These are phyloP conservation scores for Cirrhinus mrigala DNA, from an alignment of 2,797 vertebrate genomes.

Conservation along the genomic window DNA sequence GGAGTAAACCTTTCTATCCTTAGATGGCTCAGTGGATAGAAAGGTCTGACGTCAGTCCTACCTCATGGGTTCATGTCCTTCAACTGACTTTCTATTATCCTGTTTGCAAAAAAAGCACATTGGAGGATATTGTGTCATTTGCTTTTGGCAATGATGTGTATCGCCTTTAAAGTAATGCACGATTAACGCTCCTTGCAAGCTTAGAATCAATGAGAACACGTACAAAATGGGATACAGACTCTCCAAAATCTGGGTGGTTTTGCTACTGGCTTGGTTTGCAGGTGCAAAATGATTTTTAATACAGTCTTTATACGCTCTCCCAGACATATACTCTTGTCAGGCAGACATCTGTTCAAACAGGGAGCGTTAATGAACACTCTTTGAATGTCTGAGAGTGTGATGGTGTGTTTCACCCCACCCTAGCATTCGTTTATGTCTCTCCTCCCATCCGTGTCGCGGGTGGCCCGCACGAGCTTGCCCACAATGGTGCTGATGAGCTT, in stretches of 20 bases:
- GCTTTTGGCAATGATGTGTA: constrained; percentile 21
- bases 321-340: constrained; percentile 64
- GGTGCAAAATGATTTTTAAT: constrained; percentile 65
- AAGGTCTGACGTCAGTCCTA: constrained; percentile 45
- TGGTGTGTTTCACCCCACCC: constrained; percentile 58
- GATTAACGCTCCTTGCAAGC: neutral
- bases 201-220: neutral
- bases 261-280: constrained; percentile 41
- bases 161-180: neutral
- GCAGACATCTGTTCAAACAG: constrained; percentile 81
- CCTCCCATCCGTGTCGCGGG: constrained; percentile 55
- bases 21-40: constrained; percentile 55
- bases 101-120: neutral
- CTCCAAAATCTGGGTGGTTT: constrained; percentile 56
- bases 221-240: constrained; percentile 50
- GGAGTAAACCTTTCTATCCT: constrained; percentile 56
- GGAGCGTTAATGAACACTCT: constrained; percentile 73
- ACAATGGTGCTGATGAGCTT: constrained; percentile 56
- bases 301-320: constrained; percentile 50
- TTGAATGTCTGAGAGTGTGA: constrained; percentile 59
- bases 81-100: constrained; percentile 35
- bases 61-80: constrained; percentile 15
- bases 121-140: neutral
- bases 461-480: constrained; percentile 62
- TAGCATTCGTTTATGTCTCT: constrained; percentile 56